Percentiles rank a stretch among this genome's conserved stretches.
phyloP scores from a whole-genome alignment of 2,113 vertebrate genomes.

The Ptilonorhynchus violaceus region DNA sequence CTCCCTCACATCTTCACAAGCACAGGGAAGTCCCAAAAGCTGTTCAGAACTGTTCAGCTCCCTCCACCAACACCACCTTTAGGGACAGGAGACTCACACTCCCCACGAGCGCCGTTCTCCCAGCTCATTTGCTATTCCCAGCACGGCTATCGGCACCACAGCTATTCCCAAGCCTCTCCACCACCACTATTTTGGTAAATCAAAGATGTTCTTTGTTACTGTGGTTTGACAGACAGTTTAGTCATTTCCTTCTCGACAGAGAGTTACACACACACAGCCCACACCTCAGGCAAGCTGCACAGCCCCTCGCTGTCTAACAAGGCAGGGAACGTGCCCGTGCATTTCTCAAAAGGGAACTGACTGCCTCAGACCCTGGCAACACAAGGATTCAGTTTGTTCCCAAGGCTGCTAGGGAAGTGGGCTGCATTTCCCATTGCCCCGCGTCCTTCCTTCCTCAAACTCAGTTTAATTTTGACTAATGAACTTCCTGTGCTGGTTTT shows the following conservation, averaged over 20 bases:
- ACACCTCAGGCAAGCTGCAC: not conserved
- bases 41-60: not conserved
- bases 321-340: not conserved
- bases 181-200: slow-evolving; percentile 2
- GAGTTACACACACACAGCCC: not conserved
- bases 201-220: slow-evolving; percentile 67
- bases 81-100: not conserved
- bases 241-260: slow-evolving; percentile 64
- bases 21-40: rapidly evolving
- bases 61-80: not conserved
- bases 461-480: not conserved
- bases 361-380: not conserved
- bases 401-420: not conserved
- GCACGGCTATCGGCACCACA: not conserved
- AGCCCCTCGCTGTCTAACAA: rapidly evolving
- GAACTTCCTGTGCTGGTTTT: not conserved
- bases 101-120: not conserved
- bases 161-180: not conserved
- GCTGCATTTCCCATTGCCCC: not conserved
- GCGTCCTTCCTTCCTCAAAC: not conserved
- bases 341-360: not conserved
- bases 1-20: rapidly evolving
- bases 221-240: slow-evolving; percentile 39
- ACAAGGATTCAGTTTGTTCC: not conserved
- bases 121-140: not conserved